Evolutionary conservation across 2,113 vertebrate species (phyloP), one percentile per base, ranked within the genome.

Genomic region (Paramisgurnus dabryanus): DNA sequence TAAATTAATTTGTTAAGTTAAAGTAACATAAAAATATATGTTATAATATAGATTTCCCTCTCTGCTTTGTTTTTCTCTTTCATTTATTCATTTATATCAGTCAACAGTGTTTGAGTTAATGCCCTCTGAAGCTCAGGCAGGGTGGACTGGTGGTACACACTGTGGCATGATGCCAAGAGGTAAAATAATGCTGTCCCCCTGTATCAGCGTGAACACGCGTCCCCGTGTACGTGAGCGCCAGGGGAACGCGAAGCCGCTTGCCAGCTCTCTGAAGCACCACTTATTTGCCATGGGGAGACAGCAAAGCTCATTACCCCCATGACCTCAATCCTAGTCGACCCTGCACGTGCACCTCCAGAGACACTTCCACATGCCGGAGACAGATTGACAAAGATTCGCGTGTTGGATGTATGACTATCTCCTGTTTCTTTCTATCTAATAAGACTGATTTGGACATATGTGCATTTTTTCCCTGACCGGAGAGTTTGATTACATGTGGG

Each of bases 141-240:
- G 60, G 27, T 40, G 13, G 45, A 13, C 65, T 43, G 43, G 27
- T 43, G 43, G 27, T 53, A 64, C 6, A 8, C 8, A 1, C 12
- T 17, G 50, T 72, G 81, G 67, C 61, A 22, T 43, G 40, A 77
- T 47, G 68, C 76, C 81, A 78, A 41, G 67, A 78, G 47, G 68
- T 72, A 67, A 57, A 60, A 72, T 27, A 57, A 8, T 1, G 22
- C 41, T 76, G 67, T 82, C 68, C 61, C 40, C 53, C 66, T 27
- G 61, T 70, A 49, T 75, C 71, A 67, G 40, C 15, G 49, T 3
- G 49, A 58, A 68, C 64, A 75, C 61, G 60, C 22, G 22, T 80
- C 79, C 57, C 18, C 18, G 18, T 49, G 50, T 9, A 47, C 43
- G 15, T 15, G 18, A 27, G 71, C 17, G 7, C 74, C 74, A 50